Base-by-base conservation (phyloP, 2,797 vertebrate species). In the Notolepis coatsorum region DNA sequence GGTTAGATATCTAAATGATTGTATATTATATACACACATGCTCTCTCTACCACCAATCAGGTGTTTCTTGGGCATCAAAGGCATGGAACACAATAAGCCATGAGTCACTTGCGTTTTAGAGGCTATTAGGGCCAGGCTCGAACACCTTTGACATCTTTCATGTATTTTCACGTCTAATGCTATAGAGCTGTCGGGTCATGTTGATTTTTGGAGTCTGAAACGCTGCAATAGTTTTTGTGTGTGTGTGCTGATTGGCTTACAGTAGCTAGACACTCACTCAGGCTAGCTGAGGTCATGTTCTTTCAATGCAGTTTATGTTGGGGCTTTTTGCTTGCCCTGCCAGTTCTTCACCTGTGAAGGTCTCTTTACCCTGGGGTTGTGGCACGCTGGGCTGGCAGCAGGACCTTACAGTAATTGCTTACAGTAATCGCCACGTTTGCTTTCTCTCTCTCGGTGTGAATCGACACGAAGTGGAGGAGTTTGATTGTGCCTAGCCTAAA, bases 291-390 rank as follows among this genome's bases (percentile, higher is more conserved):
- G 62, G 71, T 66, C 43, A 66, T 53, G 60, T 39, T 9, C 55
- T 42, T 38, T 54, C 30, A 47, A 18, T 59, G 10, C 55, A 25
- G 49, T 74, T 70, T 71, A 60, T 57, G 30, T 45, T 28, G 17
- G 48, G 15, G 52, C 45, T 68, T 75, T 77, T 60, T 76, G 21
- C 70, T 50, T 33, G 25, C 80, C 57, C 59, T 68, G 57, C 46
- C 5, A 15, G 5, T 37, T 65, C 61, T 37, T 50, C 41, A 37
- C 33, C 59, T 38, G 5, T 63, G 49, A 39, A 24, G 23, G 33
- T 46, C 51, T 43, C 28, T 48, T 55, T 49, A 57, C 59, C 79
- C 45, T 49, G 51, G 61, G 15, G 55, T 65, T 74, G 2, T n/a
- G 8, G 7, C 20, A 57, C 37, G 39, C 51, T 68, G 61, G 54